Evolutionary conservation across 2,888 invertebrate genomes (phyloP), one percentile per base, ranked within the genome.

Genomic region (Lottia scabra): DNA sequence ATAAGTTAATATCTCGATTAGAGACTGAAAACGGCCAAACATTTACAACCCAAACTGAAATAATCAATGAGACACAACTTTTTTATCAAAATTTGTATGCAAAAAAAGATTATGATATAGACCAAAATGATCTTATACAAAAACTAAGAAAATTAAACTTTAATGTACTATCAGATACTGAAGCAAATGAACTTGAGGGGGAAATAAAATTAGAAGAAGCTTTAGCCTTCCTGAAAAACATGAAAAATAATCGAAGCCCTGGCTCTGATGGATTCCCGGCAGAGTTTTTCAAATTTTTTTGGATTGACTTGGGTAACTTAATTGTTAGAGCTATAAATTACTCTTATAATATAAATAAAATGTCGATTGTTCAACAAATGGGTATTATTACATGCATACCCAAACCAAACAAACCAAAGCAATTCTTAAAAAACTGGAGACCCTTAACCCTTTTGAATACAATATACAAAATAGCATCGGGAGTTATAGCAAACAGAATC

Each of bases 271-370:
- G 73, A 8, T 74, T 71, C 19, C 65, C 76, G 48, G 65, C 64
- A 2, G 74, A 70, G 16, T 72, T 76, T 48, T 73, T 65, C 6
- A 73, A 74, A 65, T 19, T 62, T 15, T 68, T 76, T 67, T 76
- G 70, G 72, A 45, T 15, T 56, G 56, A 66, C 30, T 23, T 72
- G n/a, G 38, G 63, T 8, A 16, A 62, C 48, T 71, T 67, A 65
- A 16, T 77, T 4, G 4, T 71, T 8, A 69, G 67, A 56, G 68
- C 70, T 15, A 56, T 23, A 23, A 56, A 56, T 3, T 19, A 56
- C 73, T 23, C 66, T 62, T 56, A 56, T n/a, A 23, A n/a, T 8
- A 23, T 19, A n/a, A 56, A 56, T 56, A 13, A 56, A 56, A 56
- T 56, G 56, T 56, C 56, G 16, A 12, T 48, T n/a, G 48, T 48